Evolutionary conservation across 2,113 vertebrate genomes (phyloP).

Genomic region (Ailurus styani): DNA sequence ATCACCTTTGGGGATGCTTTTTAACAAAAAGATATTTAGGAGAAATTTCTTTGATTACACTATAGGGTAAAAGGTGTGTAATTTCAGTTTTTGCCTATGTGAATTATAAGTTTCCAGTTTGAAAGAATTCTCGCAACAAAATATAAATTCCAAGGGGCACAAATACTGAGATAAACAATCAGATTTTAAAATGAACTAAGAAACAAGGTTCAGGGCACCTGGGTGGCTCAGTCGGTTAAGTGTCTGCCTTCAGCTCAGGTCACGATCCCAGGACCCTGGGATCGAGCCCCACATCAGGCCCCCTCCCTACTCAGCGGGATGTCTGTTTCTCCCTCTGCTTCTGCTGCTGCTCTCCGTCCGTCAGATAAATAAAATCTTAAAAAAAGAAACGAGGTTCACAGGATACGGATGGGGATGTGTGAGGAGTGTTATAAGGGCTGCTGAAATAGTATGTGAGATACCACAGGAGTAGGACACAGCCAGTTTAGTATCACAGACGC

Average conservation of each 20-base stretch:
- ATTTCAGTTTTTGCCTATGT: not conserved
- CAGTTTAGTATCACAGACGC: not conserved
- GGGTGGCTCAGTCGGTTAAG: not conserved
- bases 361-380: not conserved
- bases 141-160: not conserved
- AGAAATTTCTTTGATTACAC: slow-evolving; percentile 5
- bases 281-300: not conserved
- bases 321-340: not conserved
- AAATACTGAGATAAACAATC: not conserved
- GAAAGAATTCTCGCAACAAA: slow-evolving; percentile 9
- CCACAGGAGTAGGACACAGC: not conserved
- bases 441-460: not conserved
- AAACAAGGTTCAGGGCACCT: not conserved
- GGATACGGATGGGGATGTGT: not conserved
- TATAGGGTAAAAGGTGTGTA: not conserved
- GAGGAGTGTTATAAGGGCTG: not conserved
- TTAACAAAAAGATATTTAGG: slow-evolving; percentile 46
- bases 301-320: too few species aligned
- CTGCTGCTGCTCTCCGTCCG: not conserved
- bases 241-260: not conserved
- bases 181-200: slow-evolving; percentile 29
- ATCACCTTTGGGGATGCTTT: slow-evolving; percentile 55
- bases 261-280: not conserved
- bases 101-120: not conserved
- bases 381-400: not conserved